A percentile compares a stretch with the other conserved stretches of the same genome.
phyloP scores from a whole-genome alignment of 2,888 invertebrate genomes.

The Cylloceria caligata region DNA sequence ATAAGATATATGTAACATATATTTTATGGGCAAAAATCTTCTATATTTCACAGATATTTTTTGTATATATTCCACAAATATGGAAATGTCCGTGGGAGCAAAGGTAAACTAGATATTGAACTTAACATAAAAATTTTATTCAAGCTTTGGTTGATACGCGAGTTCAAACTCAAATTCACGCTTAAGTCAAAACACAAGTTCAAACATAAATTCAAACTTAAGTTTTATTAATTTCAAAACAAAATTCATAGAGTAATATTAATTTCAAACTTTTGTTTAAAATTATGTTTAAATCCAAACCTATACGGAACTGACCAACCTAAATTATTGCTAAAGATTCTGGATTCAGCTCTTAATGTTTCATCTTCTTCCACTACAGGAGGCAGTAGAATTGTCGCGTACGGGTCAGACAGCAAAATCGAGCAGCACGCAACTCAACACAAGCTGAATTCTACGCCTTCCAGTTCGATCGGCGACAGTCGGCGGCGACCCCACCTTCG shows the following conservation, averaged over 20 bases:
- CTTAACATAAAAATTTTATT: no score
- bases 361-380: not conserved
- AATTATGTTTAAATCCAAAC: not conserved
- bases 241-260: no score
- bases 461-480: conserved; percentile 24
- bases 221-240: no score
- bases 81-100: no score
- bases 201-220: not conserved
- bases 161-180: not conserved
- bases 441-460: conserved; percentile 8
- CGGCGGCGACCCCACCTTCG: not conserved
- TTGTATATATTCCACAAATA: no score
- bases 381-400: conserved; percentile 6
- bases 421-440: not conserved
- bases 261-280: not conserved
- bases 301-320: not conserved
- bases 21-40: no score
- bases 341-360: no score
- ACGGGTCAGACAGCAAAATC: conserved; percentile 25
- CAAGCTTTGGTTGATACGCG: no score
- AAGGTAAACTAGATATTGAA: no score
- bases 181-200: not conserved
- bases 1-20: no score
- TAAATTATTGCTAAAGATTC: not conserved
- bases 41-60: no score